Evolutionary conservation across 1,140 invertebrate genomes (phyloP).

Genomic region (Eubasilissa regina): DNA sequence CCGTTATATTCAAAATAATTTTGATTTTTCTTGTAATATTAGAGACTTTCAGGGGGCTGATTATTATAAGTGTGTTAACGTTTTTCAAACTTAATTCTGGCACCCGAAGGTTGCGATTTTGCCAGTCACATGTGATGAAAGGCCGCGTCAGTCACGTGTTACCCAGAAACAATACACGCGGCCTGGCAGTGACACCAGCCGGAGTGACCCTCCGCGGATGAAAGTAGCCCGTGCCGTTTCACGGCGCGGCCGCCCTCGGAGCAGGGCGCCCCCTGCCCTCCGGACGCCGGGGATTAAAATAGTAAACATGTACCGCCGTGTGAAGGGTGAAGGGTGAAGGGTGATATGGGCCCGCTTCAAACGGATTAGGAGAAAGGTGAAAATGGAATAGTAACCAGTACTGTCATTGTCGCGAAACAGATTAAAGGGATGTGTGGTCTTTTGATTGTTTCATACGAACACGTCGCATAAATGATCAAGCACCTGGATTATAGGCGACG

Average conservation of each 20-base stretch:
- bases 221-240: slow-evolving; percentile 18
- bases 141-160: slow-evolving; percentile 5
- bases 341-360: slow-evolving; percentile 35
- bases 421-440: slow-evolving; percentile 25
- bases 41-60: no score
- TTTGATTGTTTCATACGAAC: slow-evolving; percentile 9
- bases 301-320: slow-evolving; percentile 25
- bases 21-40: no score
- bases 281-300: slow-evolving; percentile 22
- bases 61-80: no score
- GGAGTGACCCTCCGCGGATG: slow-evolving; percentile 20
- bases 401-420: slow-evolving; percentile 24
- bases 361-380: slow-evolving; percentile 41
- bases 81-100: no score
- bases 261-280: neutral
- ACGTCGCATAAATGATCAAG: neutral
- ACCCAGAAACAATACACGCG: slow-evolving; percentile 14
- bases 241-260: slow-evolving; percentile 8
- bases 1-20: no score
- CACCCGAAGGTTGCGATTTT: neutral
- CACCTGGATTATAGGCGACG: neutral
- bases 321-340: neutral
- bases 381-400: slow-evolving; percentile 25
- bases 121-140: slow-evolving; percentile 7
- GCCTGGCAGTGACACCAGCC: slow-evolving; percentile 11